phyloP scores from a whole-genome alignment of 2,888 invertebrate species.

The Ormyrus nitidulus region DNA sequence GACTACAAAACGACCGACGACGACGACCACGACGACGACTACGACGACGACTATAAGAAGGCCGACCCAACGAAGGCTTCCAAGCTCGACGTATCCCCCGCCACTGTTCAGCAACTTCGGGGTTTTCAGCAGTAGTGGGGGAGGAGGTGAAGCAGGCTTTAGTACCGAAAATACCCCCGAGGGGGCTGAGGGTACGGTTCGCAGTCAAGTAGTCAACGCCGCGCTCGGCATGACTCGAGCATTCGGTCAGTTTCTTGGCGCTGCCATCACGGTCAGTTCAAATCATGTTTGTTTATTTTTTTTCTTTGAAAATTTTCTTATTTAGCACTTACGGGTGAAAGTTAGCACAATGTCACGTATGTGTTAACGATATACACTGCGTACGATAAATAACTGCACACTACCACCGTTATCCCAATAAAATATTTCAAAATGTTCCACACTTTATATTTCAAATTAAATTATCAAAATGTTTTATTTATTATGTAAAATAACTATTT shows the following conservation, averaged over 20 bases:
- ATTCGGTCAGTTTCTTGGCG: conserved; percentile 86
- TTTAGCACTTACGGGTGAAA: not conserved
- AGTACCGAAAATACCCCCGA: conserved; percentile 40
- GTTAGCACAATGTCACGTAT: not conserved
- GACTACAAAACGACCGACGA: conserved; percentile 49
- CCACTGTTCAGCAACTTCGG: conserved; percentile 69
- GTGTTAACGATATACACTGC: not conserved
- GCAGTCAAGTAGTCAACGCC: conserved; percentile 81
- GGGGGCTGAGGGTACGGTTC: conserved; percentile 71
- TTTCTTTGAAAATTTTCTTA: conserved; percentile 14
- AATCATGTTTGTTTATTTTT: conserved; percentile 43
- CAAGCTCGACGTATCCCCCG: conserved; percentile 72
- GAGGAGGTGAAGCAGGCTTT: conserved; percentile 33
- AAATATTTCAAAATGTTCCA: too few relatives aligned
- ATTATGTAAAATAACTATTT: not conserved
- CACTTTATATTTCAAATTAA: not conserved
- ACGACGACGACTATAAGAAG: conserved; percentile 51
- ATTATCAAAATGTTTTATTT: not conserved
- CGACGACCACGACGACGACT: conserved; percentile 57
- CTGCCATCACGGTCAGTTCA: conserved; percentile 83
- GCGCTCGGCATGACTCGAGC: conserved; percentile 87
- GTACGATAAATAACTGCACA: not conserved
- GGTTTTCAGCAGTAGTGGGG: conserved; percentile 61
- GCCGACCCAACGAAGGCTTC: conserved; percentile 74
- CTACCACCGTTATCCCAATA: not conserved